Conservation (phyloP, 2,113 vertebrate genomes). For the Polypterus senegalus region DNA sequence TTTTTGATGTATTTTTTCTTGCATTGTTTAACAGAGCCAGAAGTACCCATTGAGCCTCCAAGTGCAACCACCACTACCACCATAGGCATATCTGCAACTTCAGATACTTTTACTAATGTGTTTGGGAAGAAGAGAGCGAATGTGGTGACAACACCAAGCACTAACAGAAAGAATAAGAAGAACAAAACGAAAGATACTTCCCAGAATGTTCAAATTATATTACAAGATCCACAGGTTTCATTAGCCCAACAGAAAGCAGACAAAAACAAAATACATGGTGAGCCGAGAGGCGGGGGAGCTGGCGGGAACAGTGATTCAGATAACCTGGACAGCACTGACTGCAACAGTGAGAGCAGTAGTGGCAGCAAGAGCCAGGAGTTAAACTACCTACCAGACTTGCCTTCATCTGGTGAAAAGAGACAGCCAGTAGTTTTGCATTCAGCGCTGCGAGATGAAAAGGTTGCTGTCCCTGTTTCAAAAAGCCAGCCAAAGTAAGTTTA, state of each 20-base stretch:
- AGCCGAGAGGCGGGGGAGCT: slow-evolving; percentile 79
- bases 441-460: slow-evolving; percentile 69
- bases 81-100: slow-evolving; percentile 94
- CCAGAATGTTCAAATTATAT: slow-evolving; percentile 79
- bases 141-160: slow-evolving; percentile 82
- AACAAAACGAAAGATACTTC: slow-evolving; percentile 91
- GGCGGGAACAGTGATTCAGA: slow-evolving; percentile 91
- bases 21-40: slow-evolving; percentile 59
- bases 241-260: slow-evolving; percentile 90
- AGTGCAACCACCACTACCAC: slow-evolving; percentile 97
- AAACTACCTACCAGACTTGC: slow-evolving; percentile 70
- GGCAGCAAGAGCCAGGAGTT: slow-evolving; percentile 89
- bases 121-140: slow-evolving; percentile 91
- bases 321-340: slow-evolving; percentile 87
- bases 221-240: slow-evolving; percentile 87
- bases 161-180: slow-evolving; percentile 96
- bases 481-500: slow-evolving; percentile 54
- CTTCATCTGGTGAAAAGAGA: slow-evolving; percentile 64
- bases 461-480: slow-evolving; percentile 74
- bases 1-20: not conserved
- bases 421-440: slow-evolving; percentile 53
- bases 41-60: slow-evolving; percentile 92
- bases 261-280: slow-evolving; percentile 93
- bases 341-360: slow-evolving; percentile 89
- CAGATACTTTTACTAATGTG: slow-evolving; percentile 82